These are phyloP conservation scores for Drosophila kikkawai DNA, from an alignment of 1,140 invertebrate genomes.

Conservation along the genomic window DNA sequence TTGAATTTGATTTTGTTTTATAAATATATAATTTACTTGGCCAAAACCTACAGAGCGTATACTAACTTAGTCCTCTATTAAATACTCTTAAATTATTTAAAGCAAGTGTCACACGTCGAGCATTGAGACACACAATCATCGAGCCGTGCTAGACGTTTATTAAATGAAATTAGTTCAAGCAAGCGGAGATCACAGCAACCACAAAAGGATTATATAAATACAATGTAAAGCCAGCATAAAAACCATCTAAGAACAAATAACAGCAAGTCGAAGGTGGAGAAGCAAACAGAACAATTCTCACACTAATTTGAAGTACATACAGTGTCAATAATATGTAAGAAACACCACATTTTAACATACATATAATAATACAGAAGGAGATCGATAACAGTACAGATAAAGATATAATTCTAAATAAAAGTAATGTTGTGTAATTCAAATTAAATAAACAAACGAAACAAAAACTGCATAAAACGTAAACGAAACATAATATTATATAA, in stretches of 20 bases:
- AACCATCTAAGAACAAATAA: slow-evolving; percentile 37
- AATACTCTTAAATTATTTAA: slow-evolving; percentile 83
- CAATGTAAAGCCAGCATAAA: slow-evolving; percentile 49
- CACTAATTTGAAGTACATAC: slow-evolving; percentile 70
- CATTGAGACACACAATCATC: slow-evolving; percentile 48
- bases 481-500: slow-evolving; percentile 55
- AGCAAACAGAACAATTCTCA: slow-evolving; percentile 49
- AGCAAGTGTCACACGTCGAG: slow-evolving; percentile 34
- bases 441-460: slow-evolving; percentile 63
- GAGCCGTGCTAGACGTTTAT: slow-evolving; percentile 41
- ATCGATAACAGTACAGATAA: slow-evolving; percentile 60
- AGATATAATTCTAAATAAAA: slow-evolving; percentile 69
- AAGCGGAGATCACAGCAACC: slow-evolving; percentile 26
- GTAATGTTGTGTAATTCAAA: slow-evolving; percentile 83
- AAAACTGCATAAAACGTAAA: slow-evolving; percentile 46
- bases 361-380: slow-evolving; percentile 41
- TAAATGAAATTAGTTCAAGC: slow-evolving; percentile 62
- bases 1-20: slow-evolving; percentile 74
- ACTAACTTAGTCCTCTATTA: slow-evolving; percentile 77
- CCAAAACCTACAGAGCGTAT: slow-evolving; percentile 74
- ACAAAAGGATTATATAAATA: slow-evolving; percentile 31
- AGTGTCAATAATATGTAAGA: slow-evolving; percentile 80
- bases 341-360: slow-evolving; percentile 72
- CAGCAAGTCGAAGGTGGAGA: slow-evolving; percentile 4
- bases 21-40: slow-evolving; percentile 72